These are phyloP conservation scores for Apis dorsata DNA, from an alignment of 1,140 invertebrate species.

Conservation along the genomic window DNA sequence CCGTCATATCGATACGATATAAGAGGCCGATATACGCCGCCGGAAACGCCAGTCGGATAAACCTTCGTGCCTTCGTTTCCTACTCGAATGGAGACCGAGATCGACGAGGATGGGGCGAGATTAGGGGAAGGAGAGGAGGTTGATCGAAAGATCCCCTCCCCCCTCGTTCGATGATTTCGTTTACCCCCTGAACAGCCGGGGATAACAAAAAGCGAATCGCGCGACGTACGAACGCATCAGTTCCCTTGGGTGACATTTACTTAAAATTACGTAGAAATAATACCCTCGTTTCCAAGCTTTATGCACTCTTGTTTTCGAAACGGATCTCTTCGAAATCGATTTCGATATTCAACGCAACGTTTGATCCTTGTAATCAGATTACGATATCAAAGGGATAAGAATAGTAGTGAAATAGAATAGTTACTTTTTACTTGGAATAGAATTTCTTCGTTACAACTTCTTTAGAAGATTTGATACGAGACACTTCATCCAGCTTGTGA, in stretches of 20 bases:
- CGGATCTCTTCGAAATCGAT: too few species aligned
- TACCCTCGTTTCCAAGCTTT: too few species aligned
- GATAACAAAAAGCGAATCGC: conserved; percentile 44
- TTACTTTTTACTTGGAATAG: too few species aligned
- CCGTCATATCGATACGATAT: conserved; percentile 76
- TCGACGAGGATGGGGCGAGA: conserved; percentile 13
- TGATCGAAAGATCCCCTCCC: conserved; percentile 64
- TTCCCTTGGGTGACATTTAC: conserved; percentile 36
- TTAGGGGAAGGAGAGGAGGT: conserved; percentile 58
- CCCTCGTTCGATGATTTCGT: conserved; percentile 71
- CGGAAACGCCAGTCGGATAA: conserved; percentile 73
- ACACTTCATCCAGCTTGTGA: too few species aligned
- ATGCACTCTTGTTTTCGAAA: too few species aligned
- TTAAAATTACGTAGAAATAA: conserved; percentile 26
- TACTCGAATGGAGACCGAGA: background rate
- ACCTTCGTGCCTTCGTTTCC: conserved; percentile 51
- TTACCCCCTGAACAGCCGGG: conserved; percentile 64
- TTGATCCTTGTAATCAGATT: too few species aligned
- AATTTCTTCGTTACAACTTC: too few species aligned
- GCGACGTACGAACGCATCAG: conserved; percentile 25
- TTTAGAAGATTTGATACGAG: too few species aligned
- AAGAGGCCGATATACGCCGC: conserved; percentile 67
- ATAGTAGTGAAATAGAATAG: too few species aligned
- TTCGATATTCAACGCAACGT: too few species aligned
- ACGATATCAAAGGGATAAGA: too few species aligned